These are phyloP conservation scores for Lepidocyrtinus sp. DNA, from an alignment of 2,888 invertebrate genomes.

Conservation along the genomic window DNA sequence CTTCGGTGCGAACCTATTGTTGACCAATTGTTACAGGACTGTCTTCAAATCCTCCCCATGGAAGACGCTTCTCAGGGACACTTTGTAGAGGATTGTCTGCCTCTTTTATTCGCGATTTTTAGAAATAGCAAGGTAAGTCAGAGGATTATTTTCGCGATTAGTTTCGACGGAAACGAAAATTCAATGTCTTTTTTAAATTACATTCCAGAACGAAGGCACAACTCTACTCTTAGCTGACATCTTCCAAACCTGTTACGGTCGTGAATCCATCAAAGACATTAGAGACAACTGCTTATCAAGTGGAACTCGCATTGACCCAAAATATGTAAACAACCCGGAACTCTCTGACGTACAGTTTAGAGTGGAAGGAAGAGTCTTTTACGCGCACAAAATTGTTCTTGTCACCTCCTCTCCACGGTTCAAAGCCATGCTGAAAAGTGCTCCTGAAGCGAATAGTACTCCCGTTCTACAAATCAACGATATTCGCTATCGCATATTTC, in stretches of 20 bases:
- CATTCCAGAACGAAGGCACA: constrained; percentile 86
- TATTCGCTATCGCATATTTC: constrained; percentile 92
- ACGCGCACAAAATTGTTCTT: constrained; percentile 93
- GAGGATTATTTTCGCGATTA: background rate
- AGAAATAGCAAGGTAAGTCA: constrained; percentile 86
- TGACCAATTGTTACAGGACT: constrained; percentile 90
- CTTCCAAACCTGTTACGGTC: constrained; percentile 90
- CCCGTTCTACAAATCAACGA: constrained; percentile 94
- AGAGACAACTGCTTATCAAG: constrained; percentile 75
- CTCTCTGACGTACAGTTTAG: constrained; percentile 93
- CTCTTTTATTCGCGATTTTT: constrained; percentile 90
- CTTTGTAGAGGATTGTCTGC: constrained; percentile 91
- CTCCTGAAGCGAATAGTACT: constrained; percentile 81
- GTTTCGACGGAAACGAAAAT: background rate
- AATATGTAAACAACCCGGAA: constrained; percentile 94
- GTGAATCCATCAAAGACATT: constrained; percentile 87
- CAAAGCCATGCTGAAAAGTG: constrained; percentile 87
- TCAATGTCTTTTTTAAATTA: constrained; percentile 18
- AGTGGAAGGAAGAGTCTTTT: constrained; percentile 91
- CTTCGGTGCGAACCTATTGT: constrained; percentile 87
- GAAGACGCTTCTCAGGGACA: constrained; percentile 84
- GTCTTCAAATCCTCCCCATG: constrained; percentile 90
- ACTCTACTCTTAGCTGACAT: constrained; percentile 89
- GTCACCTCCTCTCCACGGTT: constrained; percentile 91
- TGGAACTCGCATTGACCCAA: constrained; percentile 89